Evolutionary conservation across 2,797 vertebrate species (phyloP).

Genomic region (Steatocranus sp.): DNA sequence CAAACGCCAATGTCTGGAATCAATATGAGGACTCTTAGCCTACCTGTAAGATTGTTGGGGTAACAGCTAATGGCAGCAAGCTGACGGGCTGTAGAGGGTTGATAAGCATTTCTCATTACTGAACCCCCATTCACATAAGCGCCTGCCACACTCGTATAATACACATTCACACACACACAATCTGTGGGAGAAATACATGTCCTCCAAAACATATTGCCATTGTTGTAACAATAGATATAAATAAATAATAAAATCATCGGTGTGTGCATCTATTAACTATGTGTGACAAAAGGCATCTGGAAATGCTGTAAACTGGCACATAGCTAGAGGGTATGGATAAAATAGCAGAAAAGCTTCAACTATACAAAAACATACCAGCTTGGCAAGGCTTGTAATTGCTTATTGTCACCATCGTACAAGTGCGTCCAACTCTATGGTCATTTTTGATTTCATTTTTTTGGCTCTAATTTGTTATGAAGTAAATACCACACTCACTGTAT

Average conservation of each 20-base stretch:
- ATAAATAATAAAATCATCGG: slow-evolving; percentile 40
- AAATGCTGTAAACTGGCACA: slow-evolving; percentile 4
- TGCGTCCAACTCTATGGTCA: not conserved
- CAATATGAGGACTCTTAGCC: slow-evolving; percentile 40
- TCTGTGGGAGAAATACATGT: slow-evolving; percentile 28
- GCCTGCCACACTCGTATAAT: slow-evolving; percentile 4
- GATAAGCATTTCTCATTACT: slow-evolving; percentile 79
- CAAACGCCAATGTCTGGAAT: slow-evolving; percentile 51
- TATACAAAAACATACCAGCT: slow-evolving; percentile 15
- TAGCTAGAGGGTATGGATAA: not conserved
- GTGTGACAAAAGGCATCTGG: slow-evolving; percentile 15
- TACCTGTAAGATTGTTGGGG: slow-evolving; percentile 68
- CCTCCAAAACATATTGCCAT: slow-evolving; percentile 30
- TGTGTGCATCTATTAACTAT: slow-evolving; percentile 17
- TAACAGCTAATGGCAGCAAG: slow-evolving; percentile 56
- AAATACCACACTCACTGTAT: not conserved
- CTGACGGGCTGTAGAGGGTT: slow-evolving; percentile 68
- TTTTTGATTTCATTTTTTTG: not conserved
- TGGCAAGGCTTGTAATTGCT: slow-evolving; percentile 4
- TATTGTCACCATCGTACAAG: not conserved
- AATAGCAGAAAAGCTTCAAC: not conserved
- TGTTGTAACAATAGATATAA: slow-evolving; percentile 47
- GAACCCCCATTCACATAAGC: slow-evolving; percentile 45
- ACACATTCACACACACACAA: not conserved
- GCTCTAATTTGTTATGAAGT: not conserved